Evolutionary conservation across 1,140 invertebrate species (phyloP).

Genomic region (Popillia japonica): DNA sequence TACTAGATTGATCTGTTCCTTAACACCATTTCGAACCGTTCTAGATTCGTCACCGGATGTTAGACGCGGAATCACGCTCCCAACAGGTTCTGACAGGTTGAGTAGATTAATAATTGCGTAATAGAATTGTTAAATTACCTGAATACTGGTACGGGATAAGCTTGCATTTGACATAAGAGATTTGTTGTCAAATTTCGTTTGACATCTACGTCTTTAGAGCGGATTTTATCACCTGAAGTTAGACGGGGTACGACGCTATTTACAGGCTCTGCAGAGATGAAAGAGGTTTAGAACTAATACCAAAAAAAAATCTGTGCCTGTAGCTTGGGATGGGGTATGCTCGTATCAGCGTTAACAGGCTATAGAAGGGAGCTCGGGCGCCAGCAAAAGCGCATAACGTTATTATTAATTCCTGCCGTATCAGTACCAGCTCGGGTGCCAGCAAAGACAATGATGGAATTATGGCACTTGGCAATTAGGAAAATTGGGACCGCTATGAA

Average conservation of each 20-base stretch:
- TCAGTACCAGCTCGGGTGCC: too few relatives aligned
- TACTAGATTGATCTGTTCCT: conserved; percentile 58
- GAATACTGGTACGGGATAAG: conserved; percentile 73
- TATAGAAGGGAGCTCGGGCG: too few relatives aligned
- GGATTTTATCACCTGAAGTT: conserved; percentile 69
- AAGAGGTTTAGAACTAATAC: not conserved
- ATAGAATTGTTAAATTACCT: conserved; percentile 8
- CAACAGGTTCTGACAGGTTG: conserved; percentile 76
- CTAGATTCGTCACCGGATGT: conserved; percentile 73
- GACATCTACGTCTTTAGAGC: conserved; percentile 60
- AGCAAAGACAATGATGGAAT: too few relatives aligned
- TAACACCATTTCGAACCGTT: conserved; percentile 51
- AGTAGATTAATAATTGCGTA: too few relatives aligned
- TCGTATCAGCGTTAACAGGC: too few relatives aligned
- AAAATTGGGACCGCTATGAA: too few relatives aligned
- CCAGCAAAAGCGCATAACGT: too few relatives aligned
- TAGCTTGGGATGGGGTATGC: too few relatives aligned
- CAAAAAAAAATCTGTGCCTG: not conserved
- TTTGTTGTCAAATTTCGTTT: conserved; percentile 65
- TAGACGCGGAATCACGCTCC: conserved; percentile 75
- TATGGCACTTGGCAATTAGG: too few relatives aligned
- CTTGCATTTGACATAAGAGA: conserved; percentile 68
- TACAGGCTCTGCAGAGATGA: conserved; percentile 68
- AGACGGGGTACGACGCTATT: conserved; percentile 77
- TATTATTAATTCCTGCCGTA: too few relatives aligned